Base-by-base conservation (phyloP, 1,140 invertebrate genomes). In the Neodiprion pinetum region DNA sequence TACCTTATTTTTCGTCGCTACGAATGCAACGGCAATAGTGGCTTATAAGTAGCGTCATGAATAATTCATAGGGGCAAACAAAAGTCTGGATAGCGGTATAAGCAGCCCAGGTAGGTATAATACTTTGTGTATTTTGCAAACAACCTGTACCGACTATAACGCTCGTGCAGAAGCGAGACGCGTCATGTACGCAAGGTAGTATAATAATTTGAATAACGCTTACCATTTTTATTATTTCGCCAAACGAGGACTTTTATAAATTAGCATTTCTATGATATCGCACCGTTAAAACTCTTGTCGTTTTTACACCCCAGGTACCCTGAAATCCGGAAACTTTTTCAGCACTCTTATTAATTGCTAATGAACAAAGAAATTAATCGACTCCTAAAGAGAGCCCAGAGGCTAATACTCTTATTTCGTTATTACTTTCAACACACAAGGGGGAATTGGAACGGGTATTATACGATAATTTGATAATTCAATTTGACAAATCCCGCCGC, bases 21-120 rank as follows among this genome's bases (percentile, higher is more conserved):
- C 28, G 28, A 40, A 77, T 77, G 40, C 70, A 23, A 71, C 48
- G 70, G 82, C 79, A 80, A 85, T 85, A 82, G 81, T 82, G 75
- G 81, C 80, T 86, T 86, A 87, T 85, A 85, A 84, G 85, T 81
- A 82, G 77, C 76, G 77, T 87, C 84, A 85, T 87, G 85, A 87
- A 87, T 87, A 86, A 87, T 87, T 83, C 84, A 86, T 71, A 49
- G 76, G 74, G 21, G 80, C 77, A 82, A 82, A 85, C 82, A 85
- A 87, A 86, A 84, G 67, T 23, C 7, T 69, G 40, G 80, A 84
- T 78, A 74, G 76, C 73, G 76, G 74, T 70, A 68, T 21, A 12
- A 71, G 73, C 76, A 79, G 72, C 70, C 76, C 74, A 71, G 77
- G 72, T 50, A 79, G 12, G 21, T 83, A 83, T 79, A 81, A 82